These are phyloP conservation scores for Cavia aperea DNA, from an alignment of 2,113 vertebrate genomes.

Conservation along the genomic window DNA sequence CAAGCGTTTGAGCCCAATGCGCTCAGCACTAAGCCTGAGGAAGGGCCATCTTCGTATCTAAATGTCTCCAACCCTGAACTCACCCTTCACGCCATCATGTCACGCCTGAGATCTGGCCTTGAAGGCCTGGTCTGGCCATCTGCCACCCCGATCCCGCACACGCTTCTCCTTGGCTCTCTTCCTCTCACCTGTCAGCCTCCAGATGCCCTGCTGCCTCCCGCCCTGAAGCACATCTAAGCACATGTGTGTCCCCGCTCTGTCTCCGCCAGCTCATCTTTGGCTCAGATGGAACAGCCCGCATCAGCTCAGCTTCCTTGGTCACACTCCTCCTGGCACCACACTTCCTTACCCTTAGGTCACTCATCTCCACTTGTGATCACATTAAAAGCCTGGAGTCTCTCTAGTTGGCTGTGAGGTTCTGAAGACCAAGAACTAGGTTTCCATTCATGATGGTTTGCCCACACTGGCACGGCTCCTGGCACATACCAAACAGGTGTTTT, in stretches of 20 bases:
- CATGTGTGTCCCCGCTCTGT: not conserved
- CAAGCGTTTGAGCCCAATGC: not conserved
- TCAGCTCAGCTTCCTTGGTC: not conserved
- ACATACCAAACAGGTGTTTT: not conserved
- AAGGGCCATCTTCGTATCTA: not conserved
- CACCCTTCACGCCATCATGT: not conserved
- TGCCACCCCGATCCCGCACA: not conserved
- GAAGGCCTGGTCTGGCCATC: not conserved
- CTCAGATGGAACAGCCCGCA: not conserved
- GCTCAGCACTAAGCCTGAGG: not conserved
- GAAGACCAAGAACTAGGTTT: constrained; percentile 29
- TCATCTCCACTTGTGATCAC: not conserved
- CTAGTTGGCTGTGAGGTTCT: not conserved
- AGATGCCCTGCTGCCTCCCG: not conserved
- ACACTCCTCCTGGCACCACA: not conserved
- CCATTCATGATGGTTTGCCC: not conserved
- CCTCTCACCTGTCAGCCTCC: not conserved
- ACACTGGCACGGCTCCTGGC: not conserved
- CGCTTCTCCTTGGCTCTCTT: not conserved
- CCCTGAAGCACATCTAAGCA: not conserved
- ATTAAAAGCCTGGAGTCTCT: not conserved
- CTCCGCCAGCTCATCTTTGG: not conserved
- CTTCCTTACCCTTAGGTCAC: not conserved
- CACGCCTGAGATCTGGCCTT: not conserved
- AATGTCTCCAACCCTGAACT: not conserved